Evolutionary conservation across 2,113 vertebrate species (phyloP), one percentile per base, ranked within the genome.

Genomic region (Forbesichthys agassizii): DNA sequence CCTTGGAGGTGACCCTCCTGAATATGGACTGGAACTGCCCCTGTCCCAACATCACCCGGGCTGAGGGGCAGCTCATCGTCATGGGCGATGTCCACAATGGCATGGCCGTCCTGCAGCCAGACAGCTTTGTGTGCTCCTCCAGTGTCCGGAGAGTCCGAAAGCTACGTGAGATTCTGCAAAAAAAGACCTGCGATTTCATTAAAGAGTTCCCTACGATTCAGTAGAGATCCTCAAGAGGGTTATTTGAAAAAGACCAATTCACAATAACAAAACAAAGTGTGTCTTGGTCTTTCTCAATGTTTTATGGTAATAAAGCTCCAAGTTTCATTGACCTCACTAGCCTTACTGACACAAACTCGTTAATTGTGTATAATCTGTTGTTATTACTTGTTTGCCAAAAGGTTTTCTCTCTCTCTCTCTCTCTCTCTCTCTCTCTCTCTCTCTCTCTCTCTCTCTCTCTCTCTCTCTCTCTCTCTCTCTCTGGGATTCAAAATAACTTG

Each of bases 1-100:
- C 96, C 0, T 71, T 99, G 68, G 98, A 99, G 90, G 94, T 99
- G 81, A 98, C 97, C 0, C 93, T 99, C 58, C 89, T 98, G 27
- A 97, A 97, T 68, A 93, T 98, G 90, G 96, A 99, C 92, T 97
- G 96, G 96, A 93, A 92, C 81, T 99, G 98, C 79, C 98, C 98
- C 0, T 99, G 98, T 74, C 96, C 96, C 78, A 98, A 99, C 1
- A 92, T 99, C 87, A 98, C 96, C 0, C 85, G 81, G 0, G 90
- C 91, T 6, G 93, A 94, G 1, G 92, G 91, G 1, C 95, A 95
- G 54, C 94, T 99, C 62, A 95, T 99, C 86, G 94, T 99, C 87
- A 99, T 99, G 98, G 98, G 98, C 0, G 95, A 99, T 0, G 98
- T 97, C 64, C 94, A 97, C 18, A 95, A 95, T 0, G 98, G 98